A percentile compares a stretch with the other conserved stretches of the same genome.
phyloP scores from a whole-genome alignment of 2,797 vertebrate species.

The Sarcoramphus papa region DNA sequence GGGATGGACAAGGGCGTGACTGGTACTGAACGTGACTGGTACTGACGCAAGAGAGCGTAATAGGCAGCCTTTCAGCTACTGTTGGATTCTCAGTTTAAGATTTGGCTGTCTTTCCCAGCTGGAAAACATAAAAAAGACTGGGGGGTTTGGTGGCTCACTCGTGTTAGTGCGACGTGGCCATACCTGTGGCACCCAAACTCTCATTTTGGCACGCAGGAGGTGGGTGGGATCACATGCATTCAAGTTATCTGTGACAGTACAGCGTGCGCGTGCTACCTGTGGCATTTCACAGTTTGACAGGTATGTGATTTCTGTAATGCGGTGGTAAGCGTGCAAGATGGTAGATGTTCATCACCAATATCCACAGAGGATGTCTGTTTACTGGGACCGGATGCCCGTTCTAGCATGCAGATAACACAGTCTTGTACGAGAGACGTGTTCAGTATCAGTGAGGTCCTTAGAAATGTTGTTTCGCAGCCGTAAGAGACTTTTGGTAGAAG shows the following conservation, averaged over 20 bases:
- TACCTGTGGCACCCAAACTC: neutral
- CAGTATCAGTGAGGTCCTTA: accelerated
- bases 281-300: neutral
- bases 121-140: neutral
- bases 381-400: neutral
- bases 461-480: accelerated
- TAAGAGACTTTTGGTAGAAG: neutral
- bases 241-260: neutral
- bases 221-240: neutral
- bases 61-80: neutral
- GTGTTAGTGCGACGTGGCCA: accelerated
- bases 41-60: neutral
- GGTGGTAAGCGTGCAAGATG: neutral
- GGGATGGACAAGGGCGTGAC: neutral
- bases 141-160: neutral
- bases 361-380: accelerated
- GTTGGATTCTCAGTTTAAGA: neutral
- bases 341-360: neutral
- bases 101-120: neutral
- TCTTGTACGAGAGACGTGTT: neutral
- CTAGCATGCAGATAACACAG: neutral
- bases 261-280: accelerated
- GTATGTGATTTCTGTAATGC: accelerated
- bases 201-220: accelerated
- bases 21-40: neutral